Evolutionary conservation across 2,888 invertebrate species (phyloP).

Genomic region (Zele albiditarsus): DNA sequence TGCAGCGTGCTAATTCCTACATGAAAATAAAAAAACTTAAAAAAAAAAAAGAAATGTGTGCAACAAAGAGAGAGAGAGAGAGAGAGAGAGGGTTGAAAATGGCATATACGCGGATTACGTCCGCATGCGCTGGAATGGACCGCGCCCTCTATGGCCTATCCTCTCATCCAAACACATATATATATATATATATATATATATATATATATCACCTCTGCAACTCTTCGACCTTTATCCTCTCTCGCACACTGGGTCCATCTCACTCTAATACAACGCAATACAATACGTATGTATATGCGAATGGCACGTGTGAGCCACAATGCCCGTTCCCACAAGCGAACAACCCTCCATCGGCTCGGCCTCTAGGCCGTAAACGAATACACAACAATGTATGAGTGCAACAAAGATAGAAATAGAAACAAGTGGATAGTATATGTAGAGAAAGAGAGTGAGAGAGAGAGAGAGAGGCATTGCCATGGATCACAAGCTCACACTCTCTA

Average conservation of each 20-base stretch:
- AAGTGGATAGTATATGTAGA: too few relatives aligned
- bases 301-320: constrained; percentile 77
- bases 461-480: constrained; percentile 52
- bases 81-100: constrained; percentile 29
- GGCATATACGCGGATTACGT: constrained; percentile 57
- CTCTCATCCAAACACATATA: constrained; percentile 46
- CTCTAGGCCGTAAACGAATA: constrained; percentile 40
- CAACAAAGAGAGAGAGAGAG: too few relatives aligned
- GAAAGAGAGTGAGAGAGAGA: neutral
- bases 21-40: constrained; percentile 10
- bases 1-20: constrained; percentile 14
- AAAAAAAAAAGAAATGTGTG: constrained; percentile 6
- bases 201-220: constrained; percentile 18
- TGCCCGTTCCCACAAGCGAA: constrained; percentile 74
- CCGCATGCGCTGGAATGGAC: constrained; percentile 69
- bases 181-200: too few relatives aligned
- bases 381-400: constrained; percentile 11
- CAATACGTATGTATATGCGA: constrained; percentile 65
- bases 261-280: constrained; percentile 45
- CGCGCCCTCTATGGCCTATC: constrained; percentile 66
- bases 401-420: constrained; percentile 19
- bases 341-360: constrained; percentile 43
- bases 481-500: constrained; percentile 68
- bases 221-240: constrained; percentile 37
- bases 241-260: constrained; percentile 26